These are phyloP conservation scores for Thaleichthys pacificus DNA, from an alignment of 2,797 vertebrate species.

Conservation along the genomic window DNA sequence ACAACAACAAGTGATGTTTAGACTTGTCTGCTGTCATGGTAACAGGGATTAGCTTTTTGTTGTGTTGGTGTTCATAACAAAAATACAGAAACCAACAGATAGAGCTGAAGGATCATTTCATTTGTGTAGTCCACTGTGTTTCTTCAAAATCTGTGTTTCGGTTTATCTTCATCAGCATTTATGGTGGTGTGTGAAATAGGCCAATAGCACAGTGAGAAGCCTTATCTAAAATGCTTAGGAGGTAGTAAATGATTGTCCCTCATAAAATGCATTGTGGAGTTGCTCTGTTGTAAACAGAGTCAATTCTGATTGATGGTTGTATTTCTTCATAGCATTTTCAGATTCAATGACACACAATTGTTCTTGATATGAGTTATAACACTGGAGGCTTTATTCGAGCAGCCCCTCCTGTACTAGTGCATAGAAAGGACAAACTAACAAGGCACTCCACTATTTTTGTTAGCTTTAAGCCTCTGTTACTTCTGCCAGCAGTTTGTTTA, in stretches of 20 bases:
- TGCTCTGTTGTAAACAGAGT: not conserved
- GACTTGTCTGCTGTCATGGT: constrained; percentile 95
- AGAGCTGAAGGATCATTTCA: constrained; percentile 1
- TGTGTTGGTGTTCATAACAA: constrained; percentile 86
- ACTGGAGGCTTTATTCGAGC: constrained; percentile 17
- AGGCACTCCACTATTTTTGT: constrained; percentile 84
- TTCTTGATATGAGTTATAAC: no score
- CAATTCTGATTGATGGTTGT: not conserved
- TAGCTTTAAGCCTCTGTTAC: constrained; percentile 83
- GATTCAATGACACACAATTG: not conserved
- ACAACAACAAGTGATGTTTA: constrained; percentile 97
- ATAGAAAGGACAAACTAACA: constrained; percentile 78
- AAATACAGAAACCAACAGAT: constrained; percentile 73
- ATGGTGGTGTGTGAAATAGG: constrained; percentile 48
- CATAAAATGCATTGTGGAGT: not conserved
- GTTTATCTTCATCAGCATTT: no score
- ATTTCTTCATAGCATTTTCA: not conserved
- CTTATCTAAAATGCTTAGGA: not conserved
- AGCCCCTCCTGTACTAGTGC: constrained; percentile 70
- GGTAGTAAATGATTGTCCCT: not conserved
- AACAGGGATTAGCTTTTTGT: constrained; percentile 85
- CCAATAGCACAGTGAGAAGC: constrained; percentile 9
- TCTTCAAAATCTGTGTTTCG: no score
- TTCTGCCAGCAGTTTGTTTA: constrained; percentile 86
- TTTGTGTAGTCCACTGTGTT: not conserved